Evolutionary conservation across 1,140 invertebrate genomes (phyloP).

Genomic region (Pseudomyrmex gracilis): DNA sequence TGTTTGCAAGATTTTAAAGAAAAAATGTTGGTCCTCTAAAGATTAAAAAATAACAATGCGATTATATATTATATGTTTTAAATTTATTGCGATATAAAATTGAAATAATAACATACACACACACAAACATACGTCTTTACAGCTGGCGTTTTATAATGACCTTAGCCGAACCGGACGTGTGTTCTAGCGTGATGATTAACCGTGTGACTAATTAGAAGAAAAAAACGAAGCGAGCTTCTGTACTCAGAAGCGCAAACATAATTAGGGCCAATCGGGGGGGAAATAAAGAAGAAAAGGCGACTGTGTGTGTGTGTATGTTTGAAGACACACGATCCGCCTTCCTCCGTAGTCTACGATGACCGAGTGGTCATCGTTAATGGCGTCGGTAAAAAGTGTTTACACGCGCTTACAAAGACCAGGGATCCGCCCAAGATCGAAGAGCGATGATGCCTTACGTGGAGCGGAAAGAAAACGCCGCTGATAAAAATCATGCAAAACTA

Average conservation of each 20-base stretch:
- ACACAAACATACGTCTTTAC: not conserved
- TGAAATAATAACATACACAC: too few species aligned
- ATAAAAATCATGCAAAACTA: slow-evolving; percentile 27
- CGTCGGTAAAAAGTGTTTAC: slow-evolving; percentile 79
- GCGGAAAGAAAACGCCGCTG: slow-evolving; percentile 33
- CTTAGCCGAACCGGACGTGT: slow-evolving; percentile 8
- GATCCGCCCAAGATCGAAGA: slow-evolving; percentile 72
- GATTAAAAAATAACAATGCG: too few species aligned
- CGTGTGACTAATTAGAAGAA: slow-evolving; percentile 80
- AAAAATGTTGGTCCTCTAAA: too few species aligned
- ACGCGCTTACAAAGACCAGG: slow-evolving; percentile 70
- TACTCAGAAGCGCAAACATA: slow-evolving; percentile 81
- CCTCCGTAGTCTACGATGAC: slow-evolving; percentile 71
- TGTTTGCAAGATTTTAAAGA: too few species aligned
- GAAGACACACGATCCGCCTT: slow-evolving; percentile 81
- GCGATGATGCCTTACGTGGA: slow-evolving; percentile 24
- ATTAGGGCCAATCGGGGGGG: slow-evolving; percentile 76
- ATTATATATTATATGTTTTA: too few species aligned
- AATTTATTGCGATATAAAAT: too few species aligned
- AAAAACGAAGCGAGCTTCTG: slow-evolving; percentile 70
- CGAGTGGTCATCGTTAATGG: slow-evolving; percentile 81
- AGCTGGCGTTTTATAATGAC: slow-evolving; percentile 42
- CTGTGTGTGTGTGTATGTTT: slow-evolving; percentile 72
- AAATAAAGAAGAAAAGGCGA: slow-evolving; percentile 81
- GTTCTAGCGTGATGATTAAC: slow-evolving; percentile 72